phyloP scores from a whole-genome alignment of 1,140 invertebrate species.

The Papilio aristodemus region DNA sequence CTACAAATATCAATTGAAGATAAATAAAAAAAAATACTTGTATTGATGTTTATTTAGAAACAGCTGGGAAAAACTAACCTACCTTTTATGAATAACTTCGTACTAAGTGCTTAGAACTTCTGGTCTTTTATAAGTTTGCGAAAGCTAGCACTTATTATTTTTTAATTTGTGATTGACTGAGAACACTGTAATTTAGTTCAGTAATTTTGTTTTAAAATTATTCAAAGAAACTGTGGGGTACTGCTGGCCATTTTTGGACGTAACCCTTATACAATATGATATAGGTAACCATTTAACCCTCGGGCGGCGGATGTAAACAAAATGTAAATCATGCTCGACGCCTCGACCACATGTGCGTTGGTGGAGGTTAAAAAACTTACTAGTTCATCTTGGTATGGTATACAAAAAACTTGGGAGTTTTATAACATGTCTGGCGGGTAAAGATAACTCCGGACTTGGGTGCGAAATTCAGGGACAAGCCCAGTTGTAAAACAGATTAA shows the following conservation, averaged over 20 bases:
- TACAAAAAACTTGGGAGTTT: constrained; percentile 52
- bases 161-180: too few species aligned
- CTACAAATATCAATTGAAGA: too few species aligned
- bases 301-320: constrained; percentile 68
- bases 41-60: too few species aligned
- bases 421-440: constrained; percentile 52
- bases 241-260: constrained; percentile 42
- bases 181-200: too few species aligned
- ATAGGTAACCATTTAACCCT: constrained; percentile 60
- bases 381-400: constrained; percentile 41
- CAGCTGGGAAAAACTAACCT: too few species aligned
- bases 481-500: constrained; percentile 28
- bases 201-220: too few species aligned
- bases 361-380: constrained; percentile 59
- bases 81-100: background rate
- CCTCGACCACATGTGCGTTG: constrained; percentile 57
- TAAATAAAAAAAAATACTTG: too few species aligned
- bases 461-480: constrained; percentile 45
- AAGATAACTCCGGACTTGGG: constrained; percentile 43
- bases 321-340: constrained; percentile 55
- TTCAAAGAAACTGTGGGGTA: constrained; percentile 28
- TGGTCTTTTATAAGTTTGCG: too few species aligned
- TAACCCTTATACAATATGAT: constrained; percentile 47
- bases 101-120: background rate
- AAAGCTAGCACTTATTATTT: too few species aligned